phyloP scores from a whole-genome alignment of 2,113 vertebrate genomes.

The Tapirus terrestris region DNA sequence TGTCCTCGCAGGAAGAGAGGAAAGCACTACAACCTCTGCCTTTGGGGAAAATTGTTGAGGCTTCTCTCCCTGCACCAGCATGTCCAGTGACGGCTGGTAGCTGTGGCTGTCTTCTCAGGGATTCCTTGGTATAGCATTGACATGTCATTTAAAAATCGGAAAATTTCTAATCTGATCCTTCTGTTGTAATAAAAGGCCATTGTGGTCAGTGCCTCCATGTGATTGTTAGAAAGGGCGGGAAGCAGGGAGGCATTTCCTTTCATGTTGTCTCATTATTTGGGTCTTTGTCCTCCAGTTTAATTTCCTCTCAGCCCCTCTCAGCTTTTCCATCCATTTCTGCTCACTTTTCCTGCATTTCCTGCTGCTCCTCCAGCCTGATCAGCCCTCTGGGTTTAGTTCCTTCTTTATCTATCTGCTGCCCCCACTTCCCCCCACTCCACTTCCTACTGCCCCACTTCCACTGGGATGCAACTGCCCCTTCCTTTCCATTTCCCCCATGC shows the following conservation, averaged over 20 bases:
- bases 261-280: background rate
- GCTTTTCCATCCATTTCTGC: background rate
- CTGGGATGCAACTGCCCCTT: background rate
- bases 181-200: background rate
- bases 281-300: background rate
- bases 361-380: background rate
- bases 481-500: background rate
- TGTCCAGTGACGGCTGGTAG: background rate
- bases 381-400: background rate
- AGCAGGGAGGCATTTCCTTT: background rate
- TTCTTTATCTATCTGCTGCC: background rate
- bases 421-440: no score
- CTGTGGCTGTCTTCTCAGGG: background rate
- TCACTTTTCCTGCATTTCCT: no score
- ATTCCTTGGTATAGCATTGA: accelerated
- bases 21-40: background rate
- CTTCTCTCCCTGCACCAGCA: background rate
- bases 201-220: background rate
- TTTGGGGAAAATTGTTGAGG: background rate
- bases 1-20: background rate
- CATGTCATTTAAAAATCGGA: background rate
- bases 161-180: background rate
- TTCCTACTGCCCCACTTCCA: background rate
- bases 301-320: background rate
- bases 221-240: background rate